phyloP scores from a whole-genome alignment of 35 echinoderm and acorn worm genomes.

The Hemicentrotus pulcherrimus region DNA sequence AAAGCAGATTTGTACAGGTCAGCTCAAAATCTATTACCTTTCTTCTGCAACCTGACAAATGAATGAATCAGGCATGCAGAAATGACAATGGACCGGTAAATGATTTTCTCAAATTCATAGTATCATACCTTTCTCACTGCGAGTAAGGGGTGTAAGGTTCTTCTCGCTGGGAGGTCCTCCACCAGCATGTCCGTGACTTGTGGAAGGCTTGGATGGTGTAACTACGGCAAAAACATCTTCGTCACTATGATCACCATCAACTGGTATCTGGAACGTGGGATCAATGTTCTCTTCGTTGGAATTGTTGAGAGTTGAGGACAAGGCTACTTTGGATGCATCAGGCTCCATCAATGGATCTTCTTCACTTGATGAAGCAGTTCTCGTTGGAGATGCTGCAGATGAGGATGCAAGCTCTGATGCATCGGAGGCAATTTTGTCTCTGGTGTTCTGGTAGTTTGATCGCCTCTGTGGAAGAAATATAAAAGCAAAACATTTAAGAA shows the following conservation, averaged over 20 bases:
- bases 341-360: neutral
- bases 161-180: neutral
- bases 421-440: slow-evolving; percentile 21
- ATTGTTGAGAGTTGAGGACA: slow-evolving; percentile 39
- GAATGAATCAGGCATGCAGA: too few relatives aligned
- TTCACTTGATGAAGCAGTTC: slow-evolving; percentile 48
- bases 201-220: slow-evolving; percentile 44
- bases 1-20: too few relatives aligned
- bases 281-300: slow-evolving; percentile 66
- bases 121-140: slow-evolving; percentile 70
- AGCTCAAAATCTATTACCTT: too few relatives aligned
- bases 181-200: neutral
- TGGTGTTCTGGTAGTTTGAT: slow-evolving; percentile 48
- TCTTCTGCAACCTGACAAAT: too few relatives aligned
- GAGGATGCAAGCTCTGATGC: slow-evolving; percentile 41
- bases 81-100: too few relatives aligned
- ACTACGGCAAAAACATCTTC: slow-evolving; percentile 46
- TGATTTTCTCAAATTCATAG: neutral
- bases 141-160: slow-evolving; percentile 33
- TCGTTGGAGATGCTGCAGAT: neutral
- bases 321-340: neutral
- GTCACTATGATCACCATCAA: slow-evolving; percentile 28
- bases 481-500: neutral
- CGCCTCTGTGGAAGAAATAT: neutral
- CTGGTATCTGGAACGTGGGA: slow-evolving; percentile 38